phyloP scores from a whole-genome alignment of 2,888 invertebrate genomes.

The Monochamus alternatus region DNA sequence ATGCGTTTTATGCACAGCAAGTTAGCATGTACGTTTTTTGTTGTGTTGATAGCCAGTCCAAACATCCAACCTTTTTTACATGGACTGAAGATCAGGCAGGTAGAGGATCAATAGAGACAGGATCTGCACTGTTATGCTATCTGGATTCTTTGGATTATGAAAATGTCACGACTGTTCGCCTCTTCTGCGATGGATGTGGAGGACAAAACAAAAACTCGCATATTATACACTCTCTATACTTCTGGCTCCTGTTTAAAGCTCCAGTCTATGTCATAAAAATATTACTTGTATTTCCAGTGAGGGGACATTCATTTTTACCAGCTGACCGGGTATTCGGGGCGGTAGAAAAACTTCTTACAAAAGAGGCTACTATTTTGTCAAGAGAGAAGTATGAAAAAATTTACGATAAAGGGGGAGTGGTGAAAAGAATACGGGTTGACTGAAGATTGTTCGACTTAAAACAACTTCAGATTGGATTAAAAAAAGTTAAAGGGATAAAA shows the following conservation, averaged over 20 bases:
- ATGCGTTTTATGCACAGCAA: slow-evolving; percentile 48
- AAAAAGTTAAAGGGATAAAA: too few relatives aligned
- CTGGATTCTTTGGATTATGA: not conserved
- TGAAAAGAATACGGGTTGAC: too few relatives aligned
- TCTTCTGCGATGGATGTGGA: not conserved
- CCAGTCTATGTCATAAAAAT: not conserved
- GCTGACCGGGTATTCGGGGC: too few relatives aligned
- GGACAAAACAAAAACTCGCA: not conserved
- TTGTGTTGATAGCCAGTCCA: slow-evolving; percentile 38
- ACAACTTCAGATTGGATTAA: too few relatives aligned
- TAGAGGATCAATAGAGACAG: slow-evolving; percentile 35
- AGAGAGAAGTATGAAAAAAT: too few relatives aligned
- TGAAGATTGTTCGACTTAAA: too few relatives aligned
- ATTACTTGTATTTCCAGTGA: not conserved
- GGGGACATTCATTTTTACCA: not conserved
- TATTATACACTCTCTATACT: not conserved
- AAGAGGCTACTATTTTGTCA: too few relatives aligned
- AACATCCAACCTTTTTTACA: slow-evolving; percentile 37
- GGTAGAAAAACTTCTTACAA: too few relatives aligned
- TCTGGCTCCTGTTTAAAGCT: not conserved
- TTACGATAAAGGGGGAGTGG: too few relatives aligned
- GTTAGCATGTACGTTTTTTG: slow-evolving; percentile 42
- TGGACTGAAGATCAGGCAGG: slow-evolving; percentile 41
- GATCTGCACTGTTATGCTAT: slow-evolving; percentile 20
- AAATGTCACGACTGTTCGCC: not conserved